Evolutionary conservation across 2,888 invertebrate species (phyloP).

Genomic region (Pterostichus madidus): DNA sequence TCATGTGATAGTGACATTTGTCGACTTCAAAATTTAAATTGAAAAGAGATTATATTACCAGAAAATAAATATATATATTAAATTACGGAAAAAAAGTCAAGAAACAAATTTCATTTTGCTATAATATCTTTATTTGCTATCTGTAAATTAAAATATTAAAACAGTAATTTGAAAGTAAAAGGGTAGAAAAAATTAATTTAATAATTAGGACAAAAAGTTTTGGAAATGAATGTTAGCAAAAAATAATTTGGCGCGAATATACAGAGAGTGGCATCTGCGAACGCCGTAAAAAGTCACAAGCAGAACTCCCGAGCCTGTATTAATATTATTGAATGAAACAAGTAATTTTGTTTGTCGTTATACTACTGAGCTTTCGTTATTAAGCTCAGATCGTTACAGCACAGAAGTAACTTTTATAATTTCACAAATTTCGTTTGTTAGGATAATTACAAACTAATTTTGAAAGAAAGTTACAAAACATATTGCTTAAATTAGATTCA

Average conservation of each 20-base stretch:
- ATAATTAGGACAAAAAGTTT: constrained; percentile 6
- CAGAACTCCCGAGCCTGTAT: not conserved
- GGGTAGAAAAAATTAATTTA: constrained; percentile 12
- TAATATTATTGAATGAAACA: constrained; percentile 44
- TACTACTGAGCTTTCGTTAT: constrained; percentile 38
- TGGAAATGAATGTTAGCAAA: constrained; percentile 23
- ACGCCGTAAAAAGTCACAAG: constrained; percentile 38
- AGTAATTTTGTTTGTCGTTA: constrained; percentile 39
- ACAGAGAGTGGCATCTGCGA: constrained; percentile 35
- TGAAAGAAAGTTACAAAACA: not conserved
- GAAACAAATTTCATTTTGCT: no score
- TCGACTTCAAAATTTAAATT: no score
- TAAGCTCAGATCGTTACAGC: constrained; percentile 19
- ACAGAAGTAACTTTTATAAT: constrained; percentile 26
- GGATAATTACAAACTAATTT: constrained; percentile 7
- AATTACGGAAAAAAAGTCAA: no score
- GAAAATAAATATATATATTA: no score
- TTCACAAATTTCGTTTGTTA: constrained; percentile 2
- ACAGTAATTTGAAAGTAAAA: not conserved
- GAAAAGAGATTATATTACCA: no score
- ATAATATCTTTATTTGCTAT: no score
- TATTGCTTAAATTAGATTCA: not conserved
- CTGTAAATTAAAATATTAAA: not conserved
- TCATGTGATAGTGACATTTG: no score
- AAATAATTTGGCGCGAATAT: constrained; percentile 21